phyloP scores from a whole-genome alignment of 2,888 invertebrate genomes.

The Heliconius hortense region DNA sequence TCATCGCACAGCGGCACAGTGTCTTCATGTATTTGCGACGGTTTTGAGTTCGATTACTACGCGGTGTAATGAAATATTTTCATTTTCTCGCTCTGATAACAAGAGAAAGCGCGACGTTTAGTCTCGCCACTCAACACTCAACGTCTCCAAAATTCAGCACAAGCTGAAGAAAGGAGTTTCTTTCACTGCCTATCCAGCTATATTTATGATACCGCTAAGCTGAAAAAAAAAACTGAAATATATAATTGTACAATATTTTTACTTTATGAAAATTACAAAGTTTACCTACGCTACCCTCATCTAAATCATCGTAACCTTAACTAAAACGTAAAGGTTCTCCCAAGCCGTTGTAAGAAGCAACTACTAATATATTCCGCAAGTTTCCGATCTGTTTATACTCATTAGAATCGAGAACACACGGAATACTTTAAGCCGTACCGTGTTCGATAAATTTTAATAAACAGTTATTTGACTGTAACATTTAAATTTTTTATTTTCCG shows the following conservation, averaged over 20 bases:
- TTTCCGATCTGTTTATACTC: slow-evolving; percentile 20
- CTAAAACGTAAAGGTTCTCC: background rate
- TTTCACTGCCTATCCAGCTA: no score
- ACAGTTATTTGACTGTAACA: slow-evolving; percentile 13
- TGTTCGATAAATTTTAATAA: slow-evolving; percentile 26
- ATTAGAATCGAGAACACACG: slow-evolving; percentile 16
- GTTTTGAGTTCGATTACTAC: no score
- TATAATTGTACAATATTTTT: background rate
- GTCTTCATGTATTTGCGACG: no score
- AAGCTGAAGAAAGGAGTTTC: no score
- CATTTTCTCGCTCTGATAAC: no score
- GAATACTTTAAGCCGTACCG: slow-evolving; percentile 5
- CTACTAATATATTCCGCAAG: slow-evolving; percentile 22
- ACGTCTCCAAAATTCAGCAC: no score
- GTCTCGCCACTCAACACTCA: no score
- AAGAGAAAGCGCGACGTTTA: no score
- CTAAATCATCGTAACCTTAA: background rate
- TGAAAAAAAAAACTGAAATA: background rate
- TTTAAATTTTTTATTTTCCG: background rate
- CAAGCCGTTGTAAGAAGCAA: background rate
- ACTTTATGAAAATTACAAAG: background rate
- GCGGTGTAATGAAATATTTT: no score
- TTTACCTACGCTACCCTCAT: background rate
- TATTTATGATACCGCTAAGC: no score
- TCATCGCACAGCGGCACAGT: no score